These are phyloP conservation scores for Pelmatolapia mariae DNA, from an alignment of 2,113 vertebrate genomes.

Conservation along the genomic window DNA sequence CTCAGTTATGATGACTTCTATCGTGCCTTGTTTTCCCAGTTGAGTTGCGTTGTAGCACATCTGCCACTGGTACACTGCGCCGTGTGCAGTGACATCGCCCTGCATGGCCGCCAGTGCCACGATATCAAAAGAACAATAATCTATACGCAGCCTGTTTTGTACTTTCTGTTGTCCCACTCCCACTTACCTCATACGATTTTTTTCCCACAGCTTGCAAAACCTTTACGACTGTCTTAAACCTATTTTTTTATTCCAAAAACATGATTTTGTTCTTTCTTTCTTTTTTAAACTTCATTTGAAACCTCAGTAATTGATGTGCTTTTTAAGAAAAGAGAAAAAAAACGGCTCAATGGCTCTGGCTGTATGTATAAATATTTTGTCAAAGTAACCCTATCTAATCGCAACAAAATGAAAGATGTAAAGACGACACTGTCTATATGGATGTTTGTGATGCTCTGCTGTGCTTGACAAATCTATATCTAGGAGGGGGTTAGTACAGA, in stretches of 20 bases:
- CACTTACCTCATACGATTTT: not conserved
- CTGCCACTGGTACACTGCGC: not conserved
- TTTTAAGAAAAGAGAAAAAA: not conserved
- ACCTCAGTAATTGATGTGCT: not conserved
- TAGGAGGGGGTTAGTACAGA: not conserved
- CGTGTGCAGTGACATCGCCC: not conserved
- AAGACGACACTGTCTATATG: slow-evolving; percentile 18
- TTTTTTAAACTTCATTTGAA: not conserved
- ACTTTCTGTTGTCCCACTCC: not conserved
- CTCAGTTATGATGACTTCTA: slow-evolving; percentile 25
- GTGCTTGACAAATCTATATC: slow-evolving; percentile 30
- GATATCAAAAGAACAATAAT: not conserved
- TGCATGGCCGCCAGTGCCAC: not conserved
- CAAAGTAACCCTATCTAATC: slow-evolving; percentile 22
- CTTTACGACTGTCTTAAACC: not conserved
- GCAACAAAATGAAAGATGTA: not conserved
- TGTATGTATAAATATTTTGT: slow-evolving; percentile 16
- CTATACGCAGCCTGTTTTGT: not conserved
- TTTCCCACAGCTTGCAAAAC: not conserved
- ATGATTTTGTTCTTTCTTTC: not conserved
- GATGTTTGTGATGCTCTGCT: slow-evolving; percentile 44
- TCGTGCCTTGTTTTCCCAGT: slow-evolving; percentile 57
- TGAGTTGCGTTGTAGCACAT: not conserved
- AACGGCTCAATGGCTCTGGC: not conserved
- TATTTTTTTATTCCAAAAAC: slow-evolving; percentile 18